Evolutionary conservation across 2,113 vertebrate species (phyloP).

Genomic region (Pica pica): DNA sequence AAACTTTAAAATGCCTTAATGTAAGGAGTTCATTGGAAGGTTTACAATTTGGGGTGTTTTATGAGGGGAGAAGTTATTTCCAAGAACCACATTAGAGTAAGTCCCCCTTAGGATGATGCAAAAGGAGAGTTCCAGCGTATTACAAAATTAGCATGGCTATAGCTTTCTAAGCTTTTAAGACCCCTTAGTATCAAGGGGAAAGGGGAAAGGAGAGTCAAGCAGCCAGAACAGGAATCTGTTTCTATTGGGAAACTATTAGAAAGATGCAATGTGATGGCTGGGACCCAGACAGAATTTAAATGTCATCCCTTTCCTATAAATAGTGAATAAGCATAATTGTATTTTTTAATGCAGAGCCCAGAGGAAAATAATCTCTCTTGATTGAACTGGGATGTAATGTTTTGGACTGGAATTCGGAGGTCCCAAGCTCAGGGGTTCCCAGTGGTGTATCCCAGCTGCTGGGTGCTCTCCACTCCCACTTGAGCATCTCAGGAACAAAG

Average conservation of each 20-base stretch:
- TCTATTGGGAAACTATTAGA: constrained; percentile 17
- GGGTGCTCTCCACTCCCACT: not conserved
- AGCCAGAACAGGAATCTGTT: constrained; percentile 20
- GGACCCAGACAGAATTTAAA: constrained; percentile 19
- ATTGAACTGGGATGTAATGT: not conserved
- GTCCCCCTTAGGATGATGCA: not conserved
- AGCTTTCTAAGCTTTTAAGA: not conserved
- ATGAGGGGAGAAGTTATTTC: constrained; percentile 4
- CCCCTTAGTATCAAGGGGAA: not conserved
- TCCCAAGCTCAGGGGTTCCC: not conserved
- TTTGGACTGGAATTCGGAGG: not conserved
- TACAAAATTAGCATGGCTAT: not conserved
- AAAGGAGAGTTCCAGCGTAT: constrained; percentile 7
- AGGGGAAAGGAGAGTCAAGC: constrained; percentile 1
- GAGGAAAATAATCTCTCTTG: not conserved
- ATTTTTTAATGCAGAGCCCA: not conserved
- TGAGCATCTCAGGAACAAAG: fast-evolving
- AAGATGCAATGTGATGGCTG: constrained; percentile 22
- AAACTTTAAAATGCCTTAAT: not conserved
- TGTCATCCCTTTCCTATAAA: constrained; percentile 5
- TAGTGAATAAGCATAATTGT: not conserved
- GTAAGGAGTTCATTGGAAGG: not conserved
- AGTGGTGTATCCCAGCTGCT: not conserved
- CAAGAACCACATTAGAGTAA: not conserved
- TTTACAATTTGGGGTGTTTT: not conserved